Percentiles rank a stretch among this genome's conserved stretches.
These are phyloP conservation scores for Globodera rostochiensis DNA, from an alignment of 1,140 invertebrate species.

Conservation along the genomic window DNA sequence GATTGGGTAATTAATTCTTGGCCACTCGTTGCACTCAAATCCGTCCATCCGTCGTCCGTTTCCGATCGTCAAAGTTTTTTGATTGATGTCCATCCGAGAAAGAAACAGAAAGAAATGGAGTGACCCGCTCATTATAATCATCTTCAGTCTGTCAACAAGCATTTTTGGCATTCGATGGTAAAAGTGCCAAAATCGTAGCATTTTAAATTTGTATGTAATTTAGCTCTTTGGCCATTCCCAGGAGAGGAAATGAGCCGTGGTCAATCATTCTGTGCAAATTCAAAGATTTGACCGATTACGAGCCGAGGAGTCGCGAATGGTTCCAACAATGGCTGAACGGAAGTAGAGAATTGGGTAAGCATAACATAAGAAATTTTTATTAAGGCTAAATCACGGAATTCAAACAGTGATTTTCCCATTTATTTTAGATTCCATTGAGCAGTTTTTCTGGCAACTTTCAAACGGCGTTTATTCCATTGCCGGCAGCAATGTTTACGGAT, in stretches of 20 bases:
- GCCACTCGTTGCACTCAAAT: not conserved
- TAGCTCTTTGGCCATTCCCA: constrained; percentile 41
- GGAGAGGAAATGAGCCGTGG: constrained; percentile 59
- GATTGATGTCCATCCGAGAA: not conserved
- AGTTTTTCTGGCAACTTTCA: constrained; percentile 55
- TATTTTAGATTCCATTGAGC: constrained; percentile 56
- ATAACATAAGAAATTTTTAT: constrained; percentile 20
- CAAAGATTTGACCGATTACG: constrained; percentile 46
- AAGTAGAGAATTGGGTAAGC: not conserved
- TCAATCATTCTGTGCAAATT: constrained; percentile 64
- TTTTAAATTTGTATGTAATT: not conserved
- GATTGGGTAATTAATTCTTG: too few species aligned
- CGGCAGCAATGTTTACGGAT: constrained; percentile 58
- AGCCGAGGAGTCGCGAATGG: constrained; percentile 54
- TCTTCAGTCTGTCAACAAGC: not conserved
- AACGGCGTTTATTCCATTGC: constrained; percentile 59
- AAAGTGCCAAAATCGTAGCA: not conserved
- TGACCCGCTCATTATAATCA: not conserved
- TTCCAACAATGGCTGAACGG: constrained; percentile 54
- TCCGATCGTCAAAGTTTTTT: not conserved
- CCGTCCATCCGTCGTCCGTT: not conserved
- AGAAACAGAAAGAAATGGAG: not conserved
- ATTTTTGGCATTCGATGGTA: not conserved
- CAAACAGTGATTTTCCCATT: too few species aligned
- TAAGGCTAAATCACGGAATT: not conserved